Conservation (phyloP, 2,888 invertebrate genomes). For the Acanthopleura granulata region DNA sequence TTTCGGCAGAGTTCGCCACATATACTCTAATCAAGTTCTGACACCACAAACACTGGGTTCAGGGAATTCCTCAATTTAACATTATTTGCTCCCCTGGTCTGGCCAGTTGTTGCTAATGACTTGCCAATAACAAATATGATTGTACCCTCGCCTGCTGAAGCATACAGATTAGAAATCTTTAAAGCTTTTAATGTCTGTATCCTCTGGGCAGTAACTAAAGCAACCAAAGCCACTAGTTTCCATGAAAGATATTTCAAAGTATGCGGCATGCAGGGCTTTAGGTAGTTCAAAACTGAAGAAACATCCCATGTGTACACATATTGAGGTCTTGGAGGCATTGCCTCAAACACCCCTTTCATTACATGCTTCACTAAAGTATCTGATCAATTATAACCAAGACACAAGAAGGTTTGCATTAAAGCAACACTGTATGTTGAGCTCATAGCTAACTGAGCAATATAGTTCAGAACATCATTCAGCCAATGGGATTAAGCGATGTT, state of each 20-base stretch:
- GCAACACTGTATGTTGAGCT: conserved; percentile 24
- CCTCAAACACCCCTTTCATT: conserved; percentile 27
- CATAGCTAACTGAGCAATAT: conserved; percentile 22
- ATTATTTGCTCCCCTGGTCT: conserved; percentile 1
- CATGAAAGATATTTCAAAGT: conserved; percentile 21
- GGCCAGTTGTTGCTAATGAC: not conserved
- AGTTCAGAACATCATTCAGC: conserved; percentile 24
- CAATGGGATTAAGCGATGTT: conserved; percentile 26
- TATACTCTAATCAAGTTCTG: conserved; percentile 18
- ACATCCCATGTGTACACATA: conserved; percentile 26
- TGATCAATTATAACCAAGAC: conserved; percentile 3
- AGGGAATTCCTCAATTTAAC: conserved; percentile 2
- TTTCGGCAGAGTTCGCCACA: conserved; percentile 6
- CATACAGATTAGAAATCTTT: conserved; percentile 10
- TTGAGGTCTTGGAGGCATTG: conserved; percentile 23
- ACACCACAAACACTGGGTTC: conserved; percentile 18
- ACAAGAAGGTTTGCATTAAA: conserved; percentile 26
- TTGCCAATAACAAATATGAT: conserved; percentile 13
- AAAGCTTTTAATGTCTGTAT: conserved; percentile 21
- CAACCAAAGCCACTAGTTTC: conserved; percentile 10
- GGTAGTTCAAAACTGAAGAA: conserved; percentile 19
- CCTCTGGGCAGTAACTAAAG: conserved; percentile 18
- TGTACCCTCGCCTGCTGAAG: not conserved
- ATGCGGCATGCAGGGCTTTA: conserved; percentile 13
- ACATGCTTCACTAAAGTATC: conserved; percentile 22